Conservation (phyloP, 2,797 vertebrate genomes). For the Threskiornis aethiopicus region DNA sequence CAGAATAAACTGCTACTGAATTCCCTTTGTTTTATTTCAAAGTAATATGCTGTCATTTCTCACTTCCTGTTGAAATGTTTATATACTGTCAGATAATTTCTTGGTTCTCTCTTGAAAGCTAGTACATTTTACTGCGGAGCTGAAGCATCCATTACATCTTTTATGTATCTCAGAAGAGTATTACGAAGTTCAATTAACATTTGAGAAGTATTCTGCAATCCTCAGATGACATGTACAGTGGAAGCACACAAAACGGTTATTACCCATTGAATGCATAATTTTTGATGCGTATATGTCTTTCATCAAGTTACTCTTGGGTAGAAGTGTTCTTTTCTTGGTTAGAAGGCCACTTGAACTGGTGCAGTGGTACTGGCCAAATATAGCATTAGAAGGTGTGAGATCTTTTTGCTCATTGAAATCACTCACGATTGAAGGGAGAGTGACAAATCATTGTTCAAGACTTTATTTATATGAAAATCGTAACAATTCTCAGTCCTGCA, state of each 20-base stretch:
- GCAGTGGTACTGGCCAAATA: not conserved
- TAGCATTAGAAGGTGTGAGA: not conserved
- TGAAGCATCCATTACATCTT: constrained; percentile 22
- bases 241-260: constrained; percentile 6
- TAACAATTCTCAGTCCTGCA: not conserved
- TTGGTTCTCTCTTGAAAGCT: constrained; percentile 17
- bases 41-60: constrained; percentile 7
- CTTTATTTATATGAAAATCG: not conserved
- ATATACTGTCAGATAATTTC: constrained; percentile 22
- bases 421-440: not conserved
- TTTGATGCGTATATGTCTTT: not conserved
- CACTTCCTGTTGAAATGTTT: constrained; percentile 17
- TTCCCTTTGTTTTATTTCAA: constrained; percentile 20
- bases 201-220: constrained; percentile 41
- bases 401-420: not conserved
- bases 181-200: constrained; percentile 37
- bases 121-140: not conserved
- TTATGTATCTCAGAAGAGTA: constrained; percentile 41
- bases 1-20: constrained; percentile 1
- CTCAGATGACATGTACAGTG: not conserved
- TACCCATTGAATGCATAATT: not conserved
- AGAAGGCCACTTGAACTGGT: constrained; percentile 1
- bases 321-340: not conserved
- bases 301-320: not conserved
- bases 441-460: not conserved